Base-by-base conservation (phyloP, 2,888 invertebrate species). In the Lacanobia wlatinum region DNA sequence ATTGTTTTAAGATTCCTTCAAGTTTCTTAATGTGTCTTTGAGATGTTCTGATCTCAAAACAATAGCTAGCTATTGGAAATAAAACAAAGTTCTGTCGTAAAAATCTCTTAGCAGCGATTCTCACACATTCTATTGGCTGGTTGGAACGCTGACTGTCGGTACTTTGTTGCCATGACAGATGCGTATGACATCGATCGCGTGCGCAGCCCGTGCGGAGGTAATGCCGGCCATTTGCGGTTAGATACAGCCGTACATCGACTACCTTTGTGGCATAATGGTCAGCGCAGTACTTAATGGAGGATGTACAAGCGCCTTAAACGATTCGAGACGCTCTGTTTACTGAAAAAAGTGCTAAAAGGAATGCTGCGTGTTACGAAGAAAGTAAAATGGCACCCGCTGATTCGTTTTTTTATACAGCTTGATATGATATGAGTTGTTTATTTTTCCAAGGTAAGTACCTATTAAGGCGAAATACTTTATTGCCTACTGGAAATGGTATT, bases 221-320 rank as follows among this genome's bases (percentile, higher is more conserved):
- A 94, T 92, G 89, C 87, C 85, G 83, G 85, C 90, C 86, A 94
- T 94, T 94, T 94, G 95, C 88, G 95, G 94, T 94, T 90, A 80
- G 90, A 88, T 88, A 91, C 84, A 78, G 73, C 77, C 84, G 85
- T 85, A 82, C 84, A 89, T 89, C 83, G 77, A 77, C 78, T 87
- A 85, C 87, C 82, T 88, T 86, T 80, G 78, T 84, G 81, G 76
- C 80, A 82, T 88, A 88, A 89, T 89, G 84, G 73, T 67, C 83
- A 82, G 80, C 75, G 73, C 83, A 86, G 83, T 83, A 85, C 80
- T 74, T 88, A 87, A 88, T 89, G 82, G 86, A 79, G 79, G 81
- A 84, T 78, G 72, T 83, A 68, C 71, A 71, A 82, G 76, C 28
- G 43, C 79, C 70, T 85, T 83, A 83, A 78, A 72, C 75, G 80